Evolutionary conservation across 1,140 invertebrate genomes (phyloP), one percentile per base, ranked within the genome.

Genomic region (Maconellicoccus hirsutus): DNA sequence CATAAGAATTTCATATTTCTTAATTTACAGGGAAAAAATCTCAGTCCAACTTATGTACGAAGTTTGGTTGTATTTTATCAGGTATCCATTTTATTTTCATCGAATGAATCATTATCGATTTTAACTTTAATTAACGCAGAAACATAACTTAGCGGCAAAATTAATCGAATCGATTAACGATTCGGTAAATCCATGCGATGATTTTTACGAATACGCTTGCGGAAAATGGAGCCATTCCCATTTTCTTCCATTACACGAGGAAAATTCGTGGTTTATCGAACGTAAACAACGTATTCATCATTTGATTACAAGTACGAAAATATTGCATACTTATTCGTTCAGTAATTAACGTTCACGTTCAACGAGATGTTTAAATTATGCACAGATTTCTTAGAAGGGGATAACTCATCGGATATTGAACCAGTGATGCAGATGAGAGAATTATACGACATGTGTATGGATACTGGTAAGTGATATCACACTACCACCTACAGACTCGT

Each of bases 131-230:
- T n/a, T n/a, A n/a, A n/a, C n/a, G n/a, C n/a, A n/a, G n/a, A n/a
- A n/a, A 26, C 16, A 7, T 1, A 2, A 69, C 33, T 6, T 92
- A 0, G 88, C 94, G 0, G 90, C 90, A 52, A 85, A 89, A 70
- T 88, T 98, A 38, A 83, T 96, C 39, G 86, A 88, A 72, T 89
- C 91, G 0, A 89, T 98, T 79, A 91, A 98, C 78, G 14, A 12
- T 21, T 81, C 79, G 0, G 83, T 88, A 3, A 84, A 96, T 79
- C 95, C 96, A 0, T 98, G 96, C 78, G 84, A 93, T 4, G 93
- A 98, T 80, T 98, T 98, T 81, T 98, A 97, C 80, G 83, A 90
- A 71, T 98, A 92, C 80, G 86, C 95, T 0, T 98, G 96, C 77
- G 94, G 94, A 19, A 75, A 91, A 0, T 98, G 94, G 71, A 8